A percentile compares a stretch with the other conserved stretches of the same genome.
phyloP scores from a whole-genome alignment of 2,113 vertebrate species.

The Otolemur garnettii region DNA sequence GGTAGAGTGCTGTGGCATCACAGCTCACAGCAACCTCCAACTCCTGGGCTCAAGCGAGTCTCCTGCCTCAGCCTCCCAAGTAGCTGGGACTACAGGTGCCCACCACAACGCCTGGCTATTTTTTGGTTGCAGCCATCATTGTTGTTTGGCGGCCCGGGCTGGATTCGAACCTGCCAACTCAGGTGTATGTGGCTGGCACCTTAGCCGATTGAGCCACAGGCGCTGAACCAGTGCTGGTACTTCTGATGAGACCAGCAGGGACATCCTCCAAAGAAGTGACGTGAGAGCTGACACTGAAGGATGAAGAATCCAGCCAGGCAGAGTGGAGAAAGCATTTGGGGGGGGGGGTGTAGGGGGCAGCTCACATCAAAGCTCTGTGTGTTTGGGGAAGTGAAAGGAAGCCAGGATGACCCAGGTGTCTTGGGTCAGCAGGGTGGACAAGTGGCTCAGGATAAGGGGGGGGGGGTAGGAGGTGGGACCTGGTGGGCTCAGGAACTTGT shows the following conservation, averaged over 20 bases:
- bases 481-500: neutral
- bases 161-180: no score
- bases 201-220: no score
- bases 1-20: no score
- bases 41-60: no score
- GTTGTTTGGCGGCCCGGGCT: no score
- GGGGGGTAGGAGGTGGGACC: neutral
- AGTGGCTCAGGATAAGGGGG: neutral
- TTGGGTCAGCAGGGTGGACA: neutral
- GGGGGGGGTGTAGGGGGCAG: neutral
- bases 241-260: neutral
- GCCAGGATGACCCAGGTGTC: neutral
- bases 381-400: neutral
- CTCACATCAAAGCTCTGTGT: neutral
- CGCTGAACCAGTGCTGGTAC: neutral
- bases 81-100: no score
- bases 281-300: neutral
- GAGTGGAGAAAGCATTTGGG: neutral
- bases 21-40: no score
- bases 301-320: neutral
- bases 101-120: no score
- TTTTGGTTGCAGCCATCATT: no score
- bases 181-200: no score
- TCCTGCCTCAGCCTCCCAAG: no score
- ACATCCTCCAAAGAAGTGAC: neutral